Evolutionary conservation across 2,797 vertebrate species (phyloP).

Genomic region (Masticophis lateralis): DNA sequence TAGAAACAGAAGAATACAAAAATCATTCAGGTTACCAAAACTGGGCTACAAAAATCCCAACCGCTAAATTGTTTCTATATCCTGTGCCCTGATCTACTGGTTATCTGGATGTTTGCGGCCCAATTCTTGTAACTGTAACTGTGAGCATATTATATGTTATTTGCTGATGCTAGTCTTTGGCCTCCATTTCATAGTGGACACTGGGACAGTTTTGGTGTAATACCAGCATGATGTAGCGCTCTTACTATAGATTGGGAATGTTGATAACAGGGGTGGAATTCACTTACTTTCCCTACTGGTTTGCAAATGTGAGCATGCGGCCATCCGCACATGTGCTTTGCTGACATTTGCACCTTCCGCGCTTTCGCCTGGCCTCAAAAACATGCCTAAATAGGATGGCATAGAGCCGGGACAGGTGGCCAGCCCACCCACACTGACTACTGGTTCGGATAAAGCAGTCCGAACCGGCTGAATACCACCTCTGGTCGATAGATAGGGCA

Average conservation of each 20-base stretch:
- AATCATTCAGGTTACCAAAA: not conserved
- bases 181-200: not conserved
- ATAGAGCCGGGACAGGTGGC: too few species aligned
- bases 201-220: too few species aligned
- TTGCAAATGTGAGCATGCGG: too few species aligned
- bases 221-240: not conserved
- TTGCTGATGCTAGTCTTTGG: not conserved
- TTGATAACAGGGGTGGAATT: too few species aligned
- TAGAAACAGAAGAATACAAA: not conserved
- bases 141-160: not conserved
- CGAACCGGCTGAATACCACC: too few species aligned
- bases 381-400: too few species aligned
- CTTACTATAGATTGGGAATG: not conserved
- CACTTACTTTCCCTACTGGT: too few species aligned
- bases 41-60: not conserved
- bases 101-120: not conserved
- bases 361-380: too few species aligned
- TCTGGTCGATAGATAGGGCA: not conserved
- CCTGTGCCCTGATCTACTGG: not conserved
- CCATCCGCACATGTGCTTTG: too few species aligned
- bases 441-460: too few species aligned
- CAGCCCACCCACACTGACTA: too few species aligned
- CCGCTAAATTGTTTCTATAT: not conserved
- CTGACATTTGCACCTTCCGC: too few species aligned
- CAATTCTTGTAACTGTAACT: not conserved